A percentile compares a stretch with the other conserved stretches of the same genome.
These are phyloP conservation scores for Eremophila alpestris DNA, from an alignment of 2,797 vertebrate genomes.

Conservation along the genomic window DNA sequence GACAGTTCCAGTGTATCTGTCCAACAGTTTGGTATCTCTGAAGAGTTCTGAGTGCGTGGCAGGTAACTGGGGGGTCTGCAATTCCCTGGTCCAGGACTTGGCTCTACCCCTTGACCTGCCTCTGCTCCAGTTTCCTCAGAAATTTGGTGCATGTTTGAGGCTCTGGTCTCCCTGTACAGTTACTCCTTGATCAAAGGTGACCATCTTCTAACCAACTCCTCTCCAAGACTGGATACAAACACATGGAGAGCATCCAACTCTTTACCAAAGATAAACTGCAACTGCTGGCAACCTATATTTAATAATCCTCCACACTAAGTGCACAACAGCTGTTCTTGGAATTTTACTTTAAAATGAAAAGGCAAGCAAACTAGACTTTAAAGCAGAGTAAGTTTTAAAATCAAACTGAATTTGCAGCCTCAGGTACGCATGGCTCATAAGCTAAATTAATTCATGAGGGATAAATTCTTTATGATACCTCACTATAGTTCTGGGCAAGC, in stretches of 20 bases:
- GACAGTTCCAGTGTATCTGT: background rate
- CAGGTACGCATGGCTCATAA: background rate
- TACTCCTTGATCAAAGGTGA: background rate
- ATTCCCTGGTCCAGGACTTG: background rate
- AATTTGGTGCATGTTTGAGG: accelerated
- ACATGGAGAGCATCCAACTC: background rate
- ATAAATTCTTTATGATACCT: background rate
- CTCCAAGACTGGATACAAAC: background rate
- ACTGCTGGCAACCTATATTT: background rate
- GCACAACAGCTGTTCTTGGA: background rate
- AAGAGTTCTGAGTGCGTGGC: background rate
- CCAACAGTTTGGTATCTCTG: background rate
- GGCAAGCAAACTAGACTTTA: background rate
- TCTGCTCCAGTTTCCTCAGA: background rate
- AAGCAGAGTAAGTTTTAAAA: background rate
- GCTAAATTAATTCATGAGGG: background rate
- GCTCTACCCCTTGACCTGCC: background rate
- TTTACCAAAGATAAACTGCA: background rate
- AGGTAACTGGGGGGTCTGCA: background rate
- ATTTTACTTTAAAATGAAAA: background rate
- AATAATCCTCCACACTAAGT: background rate
- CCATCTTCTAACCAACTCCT: background rate
- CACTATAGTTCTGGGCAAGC: background rate
- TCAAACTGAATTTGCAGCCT: background rate
- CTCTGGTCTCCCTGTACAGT: background rate